Evolutionary conservation across 2,888 invertebrate genomes (phyloP), one percentile per base, ranked within the genome.

Genomic region (Salpingus planirostris): DNA sequence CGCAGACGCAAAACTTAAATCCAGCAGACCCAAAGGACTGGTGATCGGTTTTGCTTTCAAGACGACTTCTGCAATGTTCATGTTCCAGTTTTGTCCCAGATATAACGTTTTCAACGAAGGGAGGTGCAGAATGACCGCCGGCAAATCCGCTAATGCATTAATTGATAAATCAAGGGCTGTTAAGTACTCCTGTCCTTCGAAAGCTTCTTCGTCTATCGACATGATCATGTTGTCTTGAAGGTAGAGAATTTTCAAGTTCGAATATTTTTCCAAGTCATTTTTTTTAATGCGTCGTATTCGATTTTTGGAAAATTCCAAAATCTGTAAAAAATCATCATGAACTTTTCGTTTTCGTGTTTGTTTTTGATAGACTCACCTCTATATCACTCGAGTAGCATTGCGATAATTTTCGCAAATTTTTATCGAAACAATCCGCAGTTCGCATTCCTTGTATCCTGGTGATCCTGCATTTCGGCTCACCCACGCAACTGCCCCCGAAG

Each of bases 301-400:
- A 42, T 64, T 64, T 43, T 41, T 49, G 2, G 57, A 50, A 15
- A 62, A 41, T 27, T 63, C 62, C 8, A 62, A 40, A 2, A 60
- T 46, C 62, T 64, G 36, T 3, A 50, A 46, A 15, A 18, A 35
- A 36, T 25, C n/a, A n/a, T n/a, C n/a, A n/a, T n/a, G n/a, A n/a
- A n/a, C n/a, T n/a, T n/a, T n/a, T n/a, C n/a, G n/a, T n/a, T n/a
- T n/a, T n/a, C n/a, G n/a, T n/a, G n/a, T n/a, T n/a, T n/a, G n/a
- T n/a, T n/a, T n/a, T n/a, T n/a, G n/a, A n/a, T n/a, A n/a, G n/a
- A 18, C 45, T 50, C 53, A 62, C 64, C 50, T 64, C 60, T 3
- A 55, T 46, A 43, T 59, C 54, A 21, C 43, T 50, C 10, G 55
- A 43, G 6, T 60, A 36, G 41, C 62, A 62, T 40, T 55, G 52